Conservation (phyloP, 2,797 vertebrate species). For the Limosa lapponica region DNA sequence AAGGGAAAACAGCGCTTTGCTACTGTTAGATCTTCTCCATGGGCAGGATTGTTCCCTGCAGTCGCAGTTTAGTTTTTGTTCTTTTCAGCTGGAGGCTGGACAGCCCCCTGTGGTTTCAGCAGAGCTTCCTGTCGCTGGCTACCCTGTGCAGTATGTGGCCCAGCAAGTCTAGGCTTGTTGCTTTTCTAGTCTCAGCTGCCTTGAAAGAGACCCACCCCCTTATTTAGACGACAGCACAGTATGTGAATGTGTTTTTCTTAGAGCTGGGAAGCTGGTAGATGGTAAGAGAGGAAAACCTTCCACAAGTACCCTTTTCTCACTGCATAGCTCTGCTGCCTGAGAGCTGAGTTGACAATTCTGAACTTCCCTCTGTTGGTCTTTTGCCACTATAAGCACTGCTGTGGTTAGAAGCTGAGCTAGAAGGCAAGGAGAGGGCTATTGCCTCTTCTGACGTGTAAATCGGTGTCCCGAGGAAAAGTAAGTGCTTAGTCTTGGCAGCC, state of each 20-base stretch:
- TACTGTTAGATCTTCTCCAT: neutral
- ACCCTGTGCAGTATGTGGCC: neutral
- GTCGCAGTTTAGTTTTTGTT: neutral
- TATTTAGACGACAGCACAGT: neutral
- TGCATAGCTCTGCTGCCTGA: neutral
- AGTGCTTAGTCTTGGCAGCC: neutral
- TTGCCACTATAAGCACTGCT: neutral
- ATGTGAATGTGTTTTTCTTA: neutral
- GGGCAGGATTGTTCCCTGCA: neutral
- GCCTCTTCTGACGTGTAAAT: neutral
- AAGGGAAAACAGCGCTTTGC: neutral
- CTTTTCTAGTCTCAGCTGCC: neutral
- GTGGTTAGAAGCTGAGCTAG: conserved; percentile 20
- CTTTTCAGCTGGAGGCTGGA: neutral
- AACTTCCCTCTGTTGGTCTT: neutral
- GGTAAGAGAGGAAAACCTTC: neutral
- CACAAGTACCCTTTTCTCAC: neutral
- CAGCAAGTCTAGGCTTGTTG: neutral
- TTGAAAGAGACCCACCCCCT: neutral
- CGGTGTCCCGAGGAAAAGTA: neutral
- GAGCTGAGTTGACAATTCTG: neutral
- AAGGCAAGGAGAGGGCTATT: conserved; percentile 15
- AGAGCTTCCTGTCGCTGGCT: neutral
- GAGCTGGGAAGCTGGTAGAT: neutral
- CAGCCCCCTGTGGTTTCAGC: neutral